These are phyloP conservation scores for Sceloporus tristichus DNA, from an alignment of 2,113 vertebrate genomes.

Conservation along the genomic window DNA sequence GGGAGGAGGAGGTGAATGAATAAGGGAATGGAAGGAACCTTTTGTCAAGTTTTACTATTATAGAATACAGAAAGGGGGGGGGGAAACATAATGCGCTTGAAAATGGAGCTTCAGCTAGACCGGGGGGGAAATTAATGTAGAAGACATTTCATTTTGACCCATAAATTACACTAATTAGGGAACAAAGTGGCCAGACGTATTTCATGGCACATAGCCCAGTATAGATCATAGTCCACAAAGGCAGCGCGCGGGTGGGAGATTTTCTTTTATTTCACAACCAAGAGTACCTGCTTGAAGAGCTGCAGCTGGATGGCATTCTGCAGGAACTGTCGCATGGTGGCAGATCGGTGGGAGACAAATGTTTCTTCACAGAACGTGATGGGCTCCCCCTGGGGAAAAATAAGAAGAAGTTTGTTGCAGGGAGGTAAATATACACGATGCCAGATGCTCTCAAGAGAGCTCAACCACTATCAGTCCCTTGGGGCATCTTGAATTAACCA, in stretches of 20 bases:
- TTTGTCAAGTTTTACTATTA: background rate
- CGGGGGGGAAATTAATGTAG: background rate
- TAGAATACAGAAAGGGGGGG: background rate
- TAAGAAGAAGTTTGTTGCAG: background rate
- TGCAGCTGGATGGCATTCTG: conserved; percentile 97
- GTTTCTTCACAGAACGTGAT: conserved; percentile 95
- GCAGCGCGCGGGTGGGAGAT: accelerated
- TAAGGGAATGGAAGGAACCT: background rate
- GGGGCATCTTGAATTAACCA: background rate
- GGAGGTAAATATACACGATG: background rate
- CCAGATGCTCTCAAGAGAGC: background rate
- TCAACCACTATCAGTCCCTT: accelerated
- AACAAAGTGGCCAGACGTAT: conserved; percentile 17
- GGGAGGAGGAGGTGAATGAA: background rate
- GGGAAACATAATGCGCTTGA: background rate
- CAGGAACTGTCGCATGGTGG: conserved; percentile 94
- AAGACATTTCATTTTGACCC: conserved; percentile 9
- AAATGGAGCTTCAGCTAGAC: background rate
- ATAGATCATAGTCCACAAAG: background rate
- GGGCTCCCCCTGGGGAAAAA: conserved; percentile 86
- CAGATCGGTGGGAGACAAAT: conserved; percentile 93
- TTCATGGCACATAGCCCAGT: background rate
- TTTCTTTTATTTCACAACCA: background rate
- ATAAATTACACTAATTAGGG: conserved; percentile 23
- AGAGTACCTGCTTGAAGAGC: conserved; percentile 94